Evolutionary conservation across 2,113 vertebrate species (phyloP).

Genomic region (Toxostoma redivivum): DNA sequence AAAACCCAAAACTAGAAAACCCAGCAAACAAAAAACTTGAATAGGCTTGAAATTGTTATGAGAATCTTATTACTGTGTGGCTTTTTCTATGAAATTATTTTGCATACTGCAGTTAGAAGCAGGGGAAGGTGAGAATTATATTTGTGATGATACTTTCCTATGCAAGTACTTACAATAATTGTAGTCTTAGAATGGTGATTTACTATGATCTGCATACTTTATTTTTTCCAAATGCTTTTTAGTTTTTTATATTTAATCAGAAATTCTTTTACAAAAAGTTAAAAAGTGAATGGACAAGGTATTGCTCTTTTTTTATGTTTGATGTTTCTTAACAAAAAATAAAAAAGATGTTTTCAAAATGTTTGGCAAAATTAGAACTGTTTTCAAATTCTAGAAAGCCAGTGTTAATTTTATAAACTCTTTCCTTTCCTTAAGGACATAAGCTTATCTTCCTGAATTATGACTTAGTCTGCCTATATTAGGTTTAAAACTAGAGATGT

Average conservation of each 20-base stretch:
- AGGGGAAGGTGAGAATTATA: neutral
- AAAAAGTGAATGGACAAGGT: accelerated
- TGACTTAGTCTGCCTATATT: neutral
- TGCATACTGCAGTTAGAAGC: neutral
- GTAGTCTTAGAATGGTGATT: neutral
- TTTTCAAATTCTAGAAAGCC: neutral
- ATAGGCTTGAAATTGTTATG: neutral
- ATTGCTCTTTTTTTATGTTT: neutral
- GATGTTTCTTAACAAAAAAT: neutral
- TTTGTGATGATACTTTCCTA: neutral
- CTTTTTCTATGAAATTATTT: neutral
- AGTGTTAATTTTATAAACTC: neutral
- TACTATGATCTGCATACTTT: neutral
- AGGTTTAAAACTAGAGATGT: neutral
- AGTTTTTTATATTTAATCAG: neutral
- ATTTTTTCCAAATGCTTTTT: neutral
- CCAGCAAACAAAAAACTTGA: neutral
- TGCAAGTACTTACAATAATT: neutral
- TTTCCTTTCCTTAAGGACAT: neutral
- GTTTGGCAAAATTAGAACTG: neutral
- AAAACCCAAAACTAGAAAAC: neutral
- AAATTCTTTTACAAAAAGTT: neutral
- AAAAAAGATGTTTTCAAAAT: neutral
- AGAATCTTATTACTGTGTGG: neutral
- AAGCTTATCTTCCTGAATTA: neutral